Base-by-base conservation (phyloP, 2,113 vertebrate species). In the Rhipidura dahli region DNA sequence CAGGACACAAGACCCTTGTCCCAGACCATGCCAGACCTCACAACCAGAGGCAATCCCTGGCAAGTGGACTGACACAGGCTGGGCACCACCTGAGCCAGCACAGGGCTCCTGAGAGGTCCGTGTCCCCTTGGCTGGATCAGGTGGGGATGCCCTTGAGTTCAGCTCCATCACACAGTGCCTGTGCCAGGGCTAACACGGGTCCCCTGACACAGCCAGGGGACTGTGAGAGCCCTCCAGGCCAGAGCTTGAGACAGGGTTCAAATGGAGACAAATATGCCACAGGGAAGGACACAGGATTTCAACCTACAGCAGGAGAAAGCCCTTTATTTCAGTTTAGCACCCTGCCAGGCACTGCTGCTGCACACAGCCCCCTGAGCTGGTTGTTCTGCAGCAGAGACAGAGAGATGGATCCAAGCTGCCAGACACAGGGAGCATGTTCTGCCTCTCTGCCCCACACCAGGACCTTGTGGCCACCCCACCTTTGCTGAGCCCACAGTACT, bases 51-150 rank as follows among this genome's bases (percentile, higher is more conserved):
- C 19, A 40, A 15, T 23, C 53, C 15, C 61, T 51, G 56, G 13
- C 18, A 8, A 2, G 13, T 11, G 39, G 10, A 0, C 27, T 39
- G 30, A 33, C 23, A 7, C 6, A 35, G 54, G 23, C 33, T 23
- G 37, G 42, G 37, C 53, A 47, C 16, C 39, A 6, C 47, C 51
- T 15, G 9, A 45, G 60, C 11, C 84, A 89, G 53, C 49, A 59
- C n/a, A 20, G 31, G n/a, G 4, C 15, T 51, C 37, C 11, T 0
- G 22, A n/a, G 49, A 35, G 11, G 4, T 11, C 16, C 2, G 0
- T 0, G 44, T 59, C 24, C 37, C 50, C 45, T 20, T 18, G 47
- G 31, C 18, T 47, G 35, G 14, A 7, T 47, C 27, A 24, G 14
- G 9, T 59, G 26, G 12, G 24, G 13, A 53, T 22, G 21, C 1